Base-by-base conservation (phyloP, 2,888 invertebrate genomes). In the Tenodera sinensis region DNA sequence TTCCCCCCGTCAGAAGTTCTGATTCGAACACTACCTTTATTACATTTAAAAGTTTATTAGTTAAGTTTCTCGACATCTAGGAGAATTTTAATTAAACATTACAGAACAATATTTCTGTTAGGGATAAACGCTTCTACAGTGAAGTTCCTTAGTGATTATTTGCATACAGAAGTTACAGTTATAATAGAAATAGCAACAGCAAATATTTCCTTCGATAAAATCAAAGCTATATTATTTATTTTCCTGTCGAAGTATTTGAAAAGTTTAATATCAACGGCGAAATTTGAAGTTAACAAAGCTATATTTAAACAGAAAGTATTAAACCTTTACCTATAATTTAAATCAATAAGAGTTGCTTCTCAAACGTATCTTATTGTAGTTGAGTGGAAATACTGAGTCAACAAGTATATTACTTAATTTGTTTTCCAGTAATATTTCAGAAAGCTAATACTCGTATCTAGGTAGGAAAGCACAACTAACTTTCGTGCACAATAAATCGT, bases 401-500 rank as follows among this genome's bases (percentile, higher is more conserved):
- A 82, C n/a, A 87, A 81, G 34, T 82, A 87, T 14, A 30, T 30
- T 87, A 82, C 82, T 87, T 87, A n/a, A 87, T 87, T 82, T 87
- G 87, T 87, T n/a, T 47, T 20, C 20, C 27, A 25, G 30, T 30
- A 47, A 87, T 82, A 87, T 81, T 87, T 87, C n/a, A 87, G 28
- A 28, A 82, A 30, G 15, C 25, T 42, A 84, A n/a, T 14, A n/a
- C n/a, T n/a, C n/a, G n/a, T n/a, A 71, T 71, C 20, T 71, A 71
- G 54, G 54, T 4, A 71, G 54, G 54, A 71, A 71, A 30, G 15
- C 25, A 87, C 34, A 87, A 28, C 15, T 82, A 25, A 47, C 82
- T 89, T 54, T 25, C 42, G 42, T 83, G 42, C 82, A 71, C 85
- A 89, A 83, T 88, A 89, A 88, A 86, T 85, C 42, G 85, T 89